Conservation (phyloP, 2,888 invertebrate species). For the Leucania comma region DNA sequence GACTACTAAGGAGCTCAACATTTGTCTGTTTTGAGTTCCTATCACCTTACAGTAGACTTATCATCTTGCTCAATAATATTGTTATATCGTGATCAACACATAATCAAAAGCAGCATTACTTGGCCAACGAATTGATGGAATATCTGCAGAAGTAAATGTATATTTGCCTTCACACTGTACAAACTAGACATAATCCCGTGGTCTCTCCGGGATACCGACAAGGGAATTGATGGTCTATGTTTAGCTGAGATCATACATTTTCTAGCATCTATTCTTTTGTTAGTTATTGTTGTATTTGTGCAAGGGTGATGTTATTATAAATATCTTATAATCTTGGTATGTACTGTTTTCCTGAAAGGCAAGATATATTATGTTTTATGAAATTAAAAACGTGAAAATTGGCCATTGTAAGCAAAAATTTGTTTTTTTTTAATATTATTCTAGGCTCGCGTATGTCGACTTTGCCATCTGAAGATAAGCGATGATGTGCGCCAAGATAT, state of each 20-base stretch:
- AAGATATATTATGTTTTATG: background rate
- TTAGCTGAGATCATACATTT: constrained; percentile 10
- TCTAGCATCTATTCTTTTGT: background rate
- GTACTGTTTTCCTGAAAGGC: background rate
- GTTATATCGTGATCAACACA: background rate
- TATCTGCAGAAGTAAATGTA: background rate
- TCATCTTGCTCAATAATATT: background rate
- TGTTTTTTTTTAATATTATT: too few species aligned
- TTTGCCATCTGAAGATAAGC: too few species aligned
- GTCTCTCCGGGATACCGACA: constrained; percentile 1
- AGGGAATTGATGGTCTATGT: background rate
- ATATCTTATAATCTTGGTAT: background rate
- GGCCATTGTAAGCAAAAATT: background rate
- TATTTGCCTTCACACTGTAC: background rate
- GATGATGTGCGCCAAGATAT: too few species aligned
- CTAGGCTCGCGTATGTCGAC: too few species aligned
- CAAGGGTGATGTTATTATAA: background rate
- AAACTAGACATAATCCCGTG: background rate
- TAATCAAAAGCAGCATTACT: background rate
- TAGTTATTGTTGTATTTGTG: background rate
- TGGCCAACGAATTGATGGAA: background rate
- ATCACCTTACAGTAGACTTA: background rate
- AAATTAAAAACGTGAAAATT: background rate
- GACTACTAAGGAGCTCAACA: too few species aligned
- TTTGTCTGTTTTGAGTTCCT: too few species aligned